Base-by-base conservation (phyloP, 2,888 invertebrate genomes). In the Netelia melanura region DNA sequence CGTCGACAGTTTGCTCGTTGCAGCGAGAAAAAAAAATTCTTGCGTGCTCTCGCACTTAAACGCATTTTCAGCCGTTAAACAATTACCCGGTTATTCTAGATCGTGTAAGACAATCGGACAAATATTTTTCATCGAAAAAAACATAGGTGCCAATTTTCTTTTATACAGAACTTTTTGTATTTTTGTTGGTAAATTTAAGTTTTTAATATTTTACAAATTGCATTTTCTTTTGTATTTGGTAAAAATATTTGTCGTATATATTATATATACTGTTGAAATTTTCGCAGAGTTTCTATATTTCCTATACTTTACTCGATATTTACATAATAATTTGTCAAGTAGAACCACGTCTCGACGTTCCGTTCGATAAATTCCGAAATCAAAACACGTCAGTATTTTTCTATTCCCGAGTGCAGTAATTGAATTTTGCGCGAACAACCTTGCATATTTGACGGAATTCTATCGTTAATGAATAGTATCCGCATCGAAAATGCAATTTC, bases 381-480 rank as follows among this genome's bases (percentile, higher is more conserved):
- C 23, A 43, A 70, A 64, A 48, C 56, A 25, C 43, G 44, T 58
- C 54, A 67, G 56, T 58, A 67, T 77, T 77, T 56, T 44, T n/a
- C 43, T 44, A 56, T 14, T 21, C 62, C 54, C 9, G 58, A 21
- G 14, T 23, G 14, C 38, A 43, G 70, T 44, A 67, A 77, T 77
- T 77, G 58, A 67, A 77, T 77, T 17, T 58, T 25, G n/a, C 44
- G 3, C 58, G 3, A 77, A 25, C 44, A 81, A 11, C 43, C 43
- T 74, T 81, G 70, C 25, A 44, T 44, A 56, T 52, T 81, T 62
- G 43, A 70, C 56, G 43, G 21, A 14, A 38, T 25, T 64, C 54
- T 76, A 61, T 76, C 25, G 17, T 64, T 62, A 56, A 44, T 64
- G 62, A 79, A 71, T 71, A 52, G 52, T 43, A 79, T 70, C 38